A percentile compares a stretch with the other conserved stretches of the same genome.
These are phyloP conservation scores for Imbricaverruca yamaguchii DNA, from an alignment of 2,888 invertebrate genomes.

Conservation along the genomic window DNA sequence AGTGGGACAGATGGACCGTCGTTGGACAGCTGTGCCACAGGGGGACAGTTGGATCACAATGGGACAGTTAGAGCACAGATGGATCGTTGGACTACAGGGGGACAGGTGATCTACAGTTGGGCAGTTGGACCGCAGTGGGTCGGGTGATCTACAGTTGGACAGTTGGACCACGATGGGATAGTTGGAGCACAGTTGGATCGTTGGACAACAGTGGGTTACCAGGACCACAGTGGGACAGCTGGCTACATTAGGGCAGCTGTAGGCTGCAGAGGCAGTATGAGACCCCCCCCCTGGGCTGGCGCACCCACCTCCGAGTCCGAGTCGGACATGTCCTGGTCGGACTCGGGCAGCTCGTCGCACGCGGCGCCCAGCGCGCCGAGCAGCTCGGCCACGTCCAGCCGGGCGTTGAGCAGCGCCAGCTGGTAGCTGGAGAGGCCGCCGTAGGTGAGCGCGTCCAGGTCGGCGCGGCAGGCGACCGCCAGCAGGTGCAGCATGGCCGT, in stretches of 20 bases:
- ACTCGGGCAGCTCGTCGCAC: not conserved
- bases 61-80: too few species aligned
- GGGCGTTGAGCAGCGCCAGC: conserved; percentile 12
- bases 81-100: too few species aligned
- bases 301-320: not conserved
- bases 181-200: too few species aligned
- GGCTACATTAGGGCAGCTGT: not conserved
- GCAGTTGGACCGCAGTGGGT: too few species aligned
- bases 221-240: not conserved
- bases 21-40: too few species aligned
- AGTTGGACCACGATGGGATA: too few species aligned
- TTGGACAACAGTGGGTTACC: too few species aligned
- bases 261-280: not conserved
- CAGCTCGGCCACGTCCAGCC: conserved; percentile 4
- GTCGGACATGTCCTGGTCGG: not conserved
- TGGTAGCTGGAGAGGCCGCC: not conserved
- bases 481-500: not conserved
- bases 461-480: not conserved
- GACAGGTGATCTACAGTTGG: too few species aligned
- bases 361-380: not conserved
- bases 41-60: too few species aligned
- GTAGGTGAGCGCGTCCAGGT: not conserved
- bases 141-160: too few species aligned
- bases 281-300: not conserved
- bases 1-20: too few species aligned